A percentile compares a stretch with the other conserved stretches of the same genome.
These are phyloP conservation scores for Orestias chungarensis DNA, from an alignment of 2,797 vertebrate genomes.

Conservation along the genomic window DNA sequence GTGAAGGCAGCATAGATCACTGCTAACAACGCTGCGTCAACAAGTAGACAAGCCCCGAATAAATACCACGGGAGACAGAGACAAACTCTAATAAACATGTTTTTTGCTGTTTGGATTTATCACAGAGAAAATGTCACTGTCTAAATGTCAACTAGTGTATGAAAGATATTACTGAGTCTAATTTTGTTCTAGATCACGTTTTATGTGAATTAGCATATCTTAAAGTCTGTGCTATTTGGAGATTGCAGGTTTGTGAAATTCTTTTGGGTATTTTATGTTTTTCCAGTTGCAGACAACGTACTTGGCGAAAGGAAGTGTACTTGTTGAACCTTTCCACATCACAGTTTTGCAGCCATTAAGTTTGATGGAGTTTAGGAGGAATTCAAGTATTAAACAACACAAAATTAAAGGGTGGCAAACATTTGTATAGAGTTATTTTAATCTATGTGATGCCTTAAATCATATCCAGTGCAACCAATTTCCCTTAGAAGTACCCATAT, in stretches of 20 bases:
- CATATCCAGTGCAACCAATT: neutral
- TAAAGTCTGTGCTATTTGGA: constrained; percentile 8
- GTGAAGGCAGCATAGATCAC: constrained; percentile 72
- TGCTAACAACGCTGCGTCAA: constrained; percentile 58
- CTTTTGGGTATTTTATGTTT: constrained; percentile 21
- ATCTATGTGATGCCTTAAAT: neutral
- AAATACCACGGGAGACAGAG: constrained; percentile 57
- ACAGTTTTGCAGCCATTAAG: neutral
- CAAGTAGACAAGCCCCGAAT: constrained; percentile 55
- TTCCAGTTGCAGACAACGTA: constrained; percentile 9
- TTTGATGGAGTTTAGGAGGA: neutral
- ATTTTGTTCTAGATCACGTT: constrained; percentile 19
- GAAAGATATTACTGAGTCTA: constrained; percentile 31
- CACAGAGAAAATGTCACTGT: constrained; percentile 39
- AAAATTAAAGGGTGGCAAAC: neutral
- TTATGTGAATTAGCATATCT: constrained; percentile 34
- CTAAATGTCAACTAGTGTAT: constrained; percentile 51
- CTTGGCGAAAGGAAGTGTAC: neutral
- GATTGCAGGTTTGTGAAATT: neutral
- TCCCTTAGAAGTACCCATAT: neutral
- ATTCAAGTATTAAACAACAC: neutral
- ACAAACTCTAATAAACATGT: constrained; percentile 57
- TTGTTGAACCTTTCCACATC: neutral
- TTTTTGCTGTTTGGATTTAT: constrained; percentile 41
- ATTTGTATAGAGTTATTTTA: neutral